A percentile compares a stretch with the other conserved stretches of the same genome.
phyloP scores from a whole-genome alignment of 2,113 vertebrate species.

The Echinops telfairi region DNA sequence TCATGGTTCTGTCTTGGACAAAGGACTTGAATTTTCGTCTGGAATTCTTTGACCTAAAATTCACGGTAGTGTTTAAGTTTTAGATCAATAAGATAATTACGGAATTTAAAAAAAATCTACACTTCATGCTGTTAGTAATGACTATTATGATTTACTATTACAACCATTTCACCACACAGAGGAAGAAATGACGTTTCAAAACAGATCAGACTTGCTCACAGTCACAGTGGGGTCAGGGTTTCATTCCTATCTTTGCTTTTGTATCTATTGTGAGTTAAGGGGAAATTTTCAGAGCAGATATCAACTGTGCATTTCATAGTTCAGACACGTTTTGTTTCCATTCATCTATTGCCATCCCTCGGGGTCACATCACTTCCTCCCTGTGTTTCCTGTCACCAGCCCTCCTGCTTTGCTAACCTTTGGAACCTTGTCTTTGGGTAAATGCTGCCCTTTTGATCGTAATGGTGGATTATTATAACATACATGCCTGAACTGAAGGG shows the following conservation, averaged over 20 bases:
- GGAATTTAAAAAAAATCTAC: not conserved
- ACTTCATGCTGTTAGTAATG: not conserved
- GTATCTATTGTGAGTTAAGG: no score
- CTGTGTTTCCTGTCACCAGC: no score
- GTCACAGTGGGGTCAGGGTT: not conserved
- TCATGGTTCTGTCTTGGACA: not conserved
- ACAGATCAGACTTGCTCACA: not conserved
- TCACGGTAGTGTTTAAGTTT: not conserved
- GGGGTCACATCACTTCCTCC: no score
- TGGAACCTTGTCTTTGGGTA: no score
- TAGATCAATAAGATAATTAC: not conserved
- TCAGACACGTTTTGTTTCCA: no score
- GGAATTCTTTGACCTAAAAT: slow-evolving; percentile 32
- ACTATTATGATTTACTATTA: not conserved
- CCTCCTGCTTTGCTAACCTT: no score
- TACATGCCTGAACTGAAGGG: no score
- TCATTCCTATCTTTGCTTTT: not conserved
- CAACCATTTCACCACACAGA: not conserved
- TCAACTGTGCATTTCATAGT: no score
- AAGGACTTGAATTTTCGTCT: not conserved
- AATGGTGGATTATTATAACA: no score
- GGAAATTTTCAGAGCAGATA: no score
- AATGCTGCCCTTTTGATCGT: no score
- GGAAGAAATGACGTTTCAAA: not conserved
- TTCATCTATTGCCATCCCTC: no score